Evolutionary conservation across 2,888 invertebrate genomes (phyloP).

Genomic region (Beris morrisii): DNA sequence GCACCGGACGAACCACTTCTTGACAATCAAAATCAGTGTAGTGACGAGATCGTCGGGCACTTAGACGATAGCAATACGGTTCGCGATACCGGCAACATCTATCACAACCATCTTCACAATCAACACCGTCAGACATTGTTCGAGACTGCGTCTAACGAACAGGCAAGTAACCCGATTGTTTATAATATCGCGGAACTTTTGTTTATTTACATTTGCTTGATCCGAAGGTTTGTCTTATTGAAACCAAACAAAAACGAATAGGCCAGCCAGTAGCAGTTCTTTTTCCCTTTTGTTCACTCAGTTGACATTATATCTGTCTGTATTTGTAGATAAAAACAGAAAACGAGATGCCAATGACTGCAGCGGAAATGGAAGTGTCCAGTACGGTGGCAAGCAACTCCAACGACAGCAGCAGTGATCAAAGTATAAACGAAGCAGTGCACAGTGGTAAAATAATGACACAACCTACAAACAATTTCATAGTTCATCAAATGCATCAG

Average conservation of each 20-base stretch:
- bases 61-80: not conserved
- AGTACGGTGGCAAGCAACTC: slow-evolving; percentile 56
- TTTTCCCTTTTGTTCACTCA: not conserved
- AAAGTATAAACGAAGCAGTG: slow-evolving; percentile 26
- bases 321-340: slow-evolving; percentile 4
- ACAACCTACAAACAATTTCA: not conserved
- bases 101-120: not conserved
- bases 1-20: slow-evolving; percentile 3
- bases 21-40: not conserved
- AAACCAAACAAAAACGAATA: no score
- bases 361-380: slow-evolving; percentile 64
- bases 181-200: no score
- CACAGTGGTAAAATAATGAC: not conserved
- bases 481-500: slow-evolving; percentile 5
- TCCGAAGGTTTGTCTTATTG: not conserved
- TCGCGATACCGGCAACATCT: not conserved
- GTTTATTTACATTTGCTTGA: slow-evolving; percentile 1
- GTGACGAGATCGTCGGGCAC: not conserved
- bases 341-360: slow-evolving; percentile 34
- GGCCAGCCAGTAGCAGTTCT: no score
- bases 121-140: no score
- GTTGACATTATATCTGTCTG: not conserved
- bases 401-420: slow-evolving; percentile 36
- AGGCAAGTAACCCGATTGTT: no score
- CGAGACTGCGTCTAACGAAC: slow-evolving; percentile 40